These are phyloP conservation scores for Argyresthia goedartella DNA, from an alignment of 2,888 invertebrate species.

Conservation along the genomic window DNA sequence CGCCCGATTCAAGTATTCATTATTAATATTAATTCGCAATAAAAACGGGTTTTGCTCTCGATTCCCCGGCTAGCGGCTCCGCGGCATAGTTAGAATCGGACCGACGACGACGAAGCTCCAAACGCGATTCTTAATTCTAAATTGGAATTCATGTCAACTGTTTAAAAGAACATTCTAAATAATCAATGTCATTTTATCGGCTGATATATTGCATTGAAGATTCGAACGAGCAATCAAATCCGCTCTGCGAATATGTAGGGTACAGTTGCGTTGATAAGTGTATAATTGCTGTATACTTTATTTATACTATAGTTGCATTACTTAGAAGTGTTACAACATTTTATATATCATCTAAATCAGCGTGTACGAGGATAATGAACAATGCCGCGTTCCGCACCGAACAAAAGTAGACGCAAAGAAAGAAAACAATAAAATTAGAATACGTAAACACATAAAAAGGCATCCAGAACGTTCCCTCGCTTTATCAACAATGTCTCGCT, in stretches of 20 bases:
- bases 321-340: conserved; percentile 41
- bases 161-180: neutral
- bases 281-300: no score
- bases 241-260: neutral
- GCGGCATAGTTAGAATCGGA: neutral
- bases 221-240: neutral
- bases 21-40: conserved; percentile 61
- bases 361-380: conserved; percentile 66
- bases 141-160: conserved; percentile 6
- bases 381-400: conserved; percentile 64
- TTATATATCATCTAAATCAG: conserved; percentile 70
- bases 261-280: neutral
- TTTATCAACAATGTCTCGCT: conserved; percentile 6
- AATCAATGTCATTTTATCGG: neutral
- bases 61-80: conserved; percentile 12
- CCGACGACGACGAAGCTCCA: neutral
- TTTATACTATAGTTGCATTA: no score
- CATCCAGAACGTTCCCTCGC: conserved; percentile 46
- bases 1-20: conserved; percentile 58
- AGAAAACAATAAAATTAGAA: conserved; percentile 72
- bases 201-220: neutral
- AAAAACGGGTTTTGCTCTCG: conserved; percentile 48
- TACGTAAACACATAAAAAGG: conserved; percentile 69
- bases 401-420: conserved; percentile 71
- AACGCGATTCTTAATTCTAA: conserved; percentile 5